Evolutionary conservation across 1,140 invertebrate species (phyloP).

Genomic region (Drosophila eugracilis): DNA sequence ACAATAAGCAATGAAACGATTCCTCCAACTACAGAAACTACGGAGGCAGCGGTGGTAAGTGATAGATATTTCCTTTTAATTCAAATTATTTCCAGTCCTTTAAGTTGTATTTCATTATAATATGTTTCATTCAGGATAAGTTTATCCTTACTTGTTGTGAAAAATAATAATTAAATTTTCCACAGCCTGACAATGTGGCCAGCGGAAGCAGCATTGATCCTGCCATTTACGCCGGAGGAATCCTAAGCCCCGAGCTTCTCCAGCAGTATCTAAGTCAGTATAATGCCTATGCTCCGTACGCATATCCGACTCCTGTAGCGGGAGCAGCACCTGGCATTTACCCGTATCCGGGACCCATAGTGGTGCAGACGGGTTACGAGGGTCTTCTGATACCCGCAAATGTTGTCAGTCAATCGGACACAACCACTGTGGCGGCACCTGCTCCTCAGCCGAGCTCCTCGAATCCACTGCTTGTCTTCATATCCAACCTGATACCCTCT

Average conservation of each 20-base stretch:
- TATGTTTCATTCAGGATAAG: too few relatives aligned
- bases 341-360: slow-evolving; percentile 67
- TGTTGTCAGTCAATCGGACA: slow-evolving; percentile 20
- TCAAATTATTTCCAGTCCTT: not conserved
- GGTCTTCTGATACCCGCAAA: slow-evolving; percentile 73
- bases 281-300: slow-evolving; percentile 63
- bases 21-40: not conserved
- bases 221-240: slow-evolving; percentile 64
- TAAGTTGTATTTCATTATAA: not conserved
- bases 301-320: slow-evolving; percentile 53
- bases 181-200: slow-evolving; percentile 58
- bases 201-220: slow-evolving; percentile 68
- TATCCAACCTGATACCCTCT: slow-evolving; percentile 56
- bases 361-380: slow-evolving; percentile 84
- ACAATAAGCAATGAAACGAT: slow-evolving; percentile 25
- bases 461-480: slow-evolving; percentile 55
- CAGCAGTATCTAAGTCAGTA: slow-evolving; percentile 81
- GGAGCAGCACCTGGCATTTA: slow-evolving; percentile 58
- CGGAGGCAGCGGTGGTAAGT: slow-evolving; percentile 52
- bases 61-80: too few relatives aligned
- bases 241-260: slow-evolving; percentile 75
- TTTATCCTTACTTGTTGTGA: too few relatives aligned
- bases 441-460: not conserved
- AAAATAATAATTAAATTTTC: not conserved
- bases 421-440: slow-evolving; percentile 35